These are phyloP conservation scores for Epirrhoe alternata DNA, from an alignment of 2,888 invertebrate genomes.

Conservation along the genomic window DNA sequence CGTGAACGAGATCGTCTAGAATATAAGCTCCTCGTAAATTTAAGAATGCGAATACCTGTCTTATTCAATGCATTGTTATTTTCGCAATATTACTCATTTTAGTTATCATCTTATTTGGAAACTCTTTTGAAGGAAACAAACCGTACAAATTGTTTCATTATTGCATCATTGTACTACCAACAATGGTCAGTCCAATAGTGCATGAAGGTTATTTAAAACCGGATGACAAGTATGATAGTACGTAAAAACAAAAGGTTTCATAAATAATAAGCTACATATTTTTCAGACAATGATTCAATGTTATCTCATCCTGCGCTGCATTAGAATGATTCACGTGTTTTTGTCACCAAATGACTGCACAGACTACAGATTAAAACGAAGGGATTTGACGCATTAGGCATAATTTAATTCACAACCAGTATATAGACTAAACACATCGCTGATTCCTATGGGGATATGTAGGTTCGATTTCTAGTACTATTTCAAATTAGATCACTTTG, in stretches of 20 bases:
- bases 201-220: not conserved
- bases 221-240: not conserved
- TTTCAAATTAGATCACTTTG: no score
- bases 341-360: not conserved
- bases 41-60: no score
- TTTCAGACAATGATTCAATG: constrained; percentile 16
- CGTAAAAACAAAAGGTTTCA: not conserved
- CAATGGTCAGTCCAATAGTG: not conserved
- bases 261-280: not conserved
- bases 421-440: not conserved
- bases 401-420: not conserved
- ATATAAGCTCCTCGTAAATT: no score
- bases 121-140: not conserved
- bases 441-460: not conserved
- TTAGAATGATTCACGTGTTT: constrained; percentile 12
- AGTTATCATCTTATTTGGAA: not conserved
- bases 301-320: constrained; percentile 18
- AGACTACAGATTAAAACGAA: not conserved
- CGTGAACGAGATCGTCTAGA: no score
- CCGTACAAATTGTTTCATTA: no score
- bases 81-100: no score
- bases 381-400: not conserved
- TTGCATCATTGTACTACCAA: not conserved
- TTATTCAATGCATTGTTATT: no score
- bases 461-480: no score